Percentiles rank a stretch among this genome's conserved stretches.
phyloP scores from a whole-genome alignment of 2,888 invertebrate species.

The Heliconius sara region DNA sequence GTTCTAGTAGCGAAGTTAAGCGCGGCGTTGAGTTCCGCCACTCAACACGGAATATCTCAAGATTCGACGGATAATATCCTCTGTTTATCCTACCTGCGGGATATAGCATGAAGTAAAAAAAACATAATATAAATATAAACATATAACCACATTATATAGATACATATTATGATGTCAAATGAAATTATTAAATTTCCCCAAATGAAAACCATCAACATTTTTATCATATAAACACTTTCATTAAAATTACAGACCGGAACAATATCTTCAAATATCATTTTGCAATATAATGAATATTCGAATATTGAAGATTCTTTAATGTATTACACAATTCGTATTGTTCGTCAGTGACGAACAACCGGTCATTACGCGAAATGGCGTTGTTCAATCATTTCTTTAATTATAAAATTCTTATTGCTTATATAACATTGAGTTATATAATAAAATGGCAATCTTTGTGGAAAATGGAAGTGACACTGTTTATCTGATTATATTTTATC shows the following conservation, averaged over 20 bases:
- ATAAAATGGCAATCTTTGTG: constrained; percentile 1
- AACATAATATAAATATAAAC: no score
- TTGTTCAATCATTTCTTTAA: constrained; percentile 14
- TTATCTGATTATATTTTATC: not conserved
- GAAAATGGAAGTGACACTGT: not conserved
- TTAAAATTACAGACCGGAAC: constrained; percentile 39
- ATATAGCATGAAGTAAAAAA: no score
- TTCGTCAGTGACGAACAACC: constrained; percentile 37
- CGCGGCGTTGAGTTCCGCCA: no score
- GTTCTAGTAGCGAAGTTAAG: no score
- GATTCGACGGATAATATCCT: no score
- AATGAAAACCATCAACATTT: constrained; percentile 10
- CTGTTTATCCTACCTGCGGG: no score
- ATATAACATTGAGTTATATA: not conserved
- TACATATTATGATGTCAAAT: not conserved
- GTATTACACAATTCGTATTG: constrained; percentile 36
- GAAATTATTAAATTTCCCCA: not conserved
- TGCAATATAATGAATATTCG: constrained; percentile 43
- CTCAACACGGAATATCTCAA: no score
- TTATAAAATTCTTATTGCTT: constrained; percentile 13
- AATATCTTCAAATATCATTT: constrained; percentile 36
- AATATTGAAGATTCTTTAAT: constrained; percentile 41
- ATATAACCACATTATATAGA: no score
- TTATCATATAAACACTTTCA: constrained; percentile 47
- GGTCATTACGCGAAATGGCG: constrained; percentile 31